Evolutionary conservation across 2,888 invertebrate genomes (phyloP), one percentile per base, ranked within the genome.

Genomic region (Diarsia brunnea): DNA sequence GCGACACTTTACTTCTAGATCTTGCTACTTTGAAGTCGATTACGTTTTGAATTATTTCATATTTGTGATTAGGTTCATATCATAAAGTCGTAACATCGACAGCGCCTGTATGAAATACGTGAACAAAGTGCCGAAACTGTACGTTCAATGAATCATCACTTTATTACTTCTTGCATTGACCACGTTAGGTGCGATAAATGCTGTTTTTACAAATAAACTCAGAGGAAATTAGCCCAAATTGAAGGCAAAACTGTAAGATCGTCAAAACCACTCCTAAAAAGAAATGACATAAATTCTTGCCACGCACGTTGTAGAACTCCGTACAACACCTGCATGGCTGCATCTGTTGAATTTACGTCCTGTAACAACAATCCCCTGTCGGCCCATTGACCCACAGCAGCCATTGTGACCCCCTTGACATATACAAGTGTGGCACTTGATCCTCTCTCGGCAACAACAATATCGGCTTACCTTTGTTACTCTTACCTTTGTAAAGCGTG

Each of bases 381-480:
- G n/a, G 0, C 64, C 14, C 45, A 21, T 7, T 24, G 63, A 24
- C 24, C 55, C 55, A n/a, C 27, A 0, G 24, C 12, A 24, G 24
- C 69, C 14, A 51, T 68, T 4, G 47, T 10, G 47, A 8, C n/a
- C 58, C 67, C 19, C 74, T 79, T 43, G 69, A 67, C 69, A 55
- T 24, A 43, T n/a, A 0, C n/a, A 58, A 79, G 79, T 55, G 49
- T n/a, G 16, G 61, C 75, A 24, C 70, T 75, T 47, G 67, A 70
- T 75, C 49, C 64, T 64, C 45, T 27, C 27, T 43, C 70, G 47
- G 24, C 55, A 24, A 24, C 16, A 14, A 14, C 55, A 65, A 71
- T 68, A 70, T 81, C 68, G 49, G 38, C 53, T 68, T 71, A 69
- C 64, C 43, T 53, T 75, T 71, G 58, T 60, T 43, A 60, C 12